A percentile compares a stretch with the other conserved stretches of the same genome.
phyloP scores from a whole-genome alignment of 2,113 vertebrate genomes.

The Lonchura striata region DNA sequence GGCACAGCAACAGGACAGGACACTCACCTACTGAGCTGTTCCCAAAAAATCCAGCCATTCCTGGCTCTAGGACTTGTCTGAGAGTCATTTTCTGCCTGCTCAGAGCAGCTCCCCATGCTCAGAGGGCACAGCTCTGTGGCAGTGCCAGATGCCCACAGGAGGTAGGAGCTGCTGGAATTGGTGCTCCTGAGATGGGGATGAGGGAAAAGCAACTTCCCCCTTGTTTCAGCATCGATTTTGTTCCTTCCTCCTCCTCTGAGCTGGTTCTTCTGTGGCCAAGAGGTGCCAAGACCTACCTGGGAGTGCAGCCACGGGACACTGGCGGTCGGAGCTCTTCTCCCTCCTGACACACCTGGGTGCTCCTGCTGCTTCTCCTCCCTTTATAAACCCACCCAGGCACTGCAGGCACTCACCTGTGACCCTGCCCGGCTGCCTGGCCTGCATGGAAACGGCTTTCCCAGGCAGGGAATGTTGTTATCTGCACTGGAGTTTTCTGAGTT shows the following conservation, averaged over 20 bases:
- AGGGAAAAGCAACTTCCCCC: neutral
- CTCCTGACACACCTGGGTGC: neutral
- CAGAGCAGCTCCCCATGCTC: neutral
- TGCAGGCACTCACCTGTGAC: neutral
- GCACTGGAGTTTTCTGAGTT: neutral
- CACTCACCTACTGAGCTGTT: neutral
- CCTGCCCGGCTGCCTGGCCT: neutral
- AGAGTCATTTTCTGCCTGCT: neutral
- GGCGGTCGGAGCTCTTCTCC: neutral
- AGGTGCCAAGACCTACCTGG: neutral
- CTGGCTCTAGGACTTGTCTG: neutral
- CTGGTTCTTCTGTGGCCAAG: neutral
- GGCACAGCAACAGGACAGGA: neutral
- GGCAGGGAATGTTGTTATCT: neutral
- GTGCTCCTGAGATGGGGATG: neutral
- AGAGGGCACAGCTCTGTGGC: neutral
- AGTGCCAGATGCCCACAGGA: neutral
- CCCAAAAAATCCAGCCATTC: neutral
- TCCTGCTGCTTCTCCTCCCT: neutral
- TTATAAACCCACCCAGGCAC: neutral
- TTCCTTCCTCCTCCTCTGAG: neutral
- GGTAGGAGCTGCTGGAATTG: neutral
- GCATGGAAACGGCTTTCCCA: neutral
- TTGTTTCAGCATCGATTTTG: neutral
- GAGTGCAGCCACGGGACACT: neutral